Percentiles rank a stretch among this genome's conserved stretches.
Conservation (phyloP, 1,140 invertebrate species). For the Trachymyrmex cornetzi region DNA sequence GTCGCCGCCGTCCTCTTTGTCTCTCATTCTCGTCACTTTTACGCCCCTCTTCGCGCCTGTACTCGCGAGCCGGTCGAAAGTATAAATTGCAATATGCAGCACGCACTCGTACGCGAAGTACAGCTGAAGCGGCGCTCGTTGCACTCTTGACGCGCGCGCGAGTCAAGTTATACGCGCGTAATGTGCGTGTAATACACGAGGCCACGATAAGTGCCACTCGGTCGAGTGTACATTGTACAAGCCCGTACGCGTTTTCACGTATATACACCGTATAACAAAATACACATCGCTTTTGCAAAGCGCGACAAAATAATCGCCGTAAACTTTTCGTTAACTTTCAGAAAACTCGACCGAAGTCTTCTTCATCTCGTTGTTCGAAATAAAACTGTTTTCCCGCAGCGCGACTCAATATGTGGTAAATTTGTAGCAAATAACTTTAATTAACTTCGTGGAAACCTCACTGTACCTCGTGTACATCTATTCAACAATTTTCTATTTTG, state of each 20-base stretch:
- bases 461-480: background rate
- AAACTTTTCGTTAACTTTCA: constrained; percentile 26
- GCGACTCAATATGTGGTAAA: background rate
- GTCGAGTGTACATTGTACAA: constrained; percentile 70
- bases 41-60: background rate
- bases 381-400: background rate
- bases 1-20: background rate
- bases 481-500: constrained; percentile 1
- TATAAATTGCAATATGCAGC: constrained; percentile 73
- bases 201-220: constrained; percentile 71
- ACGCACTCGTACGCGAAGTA: constrained; percentile 66
- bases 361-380: too few relatives aligned
- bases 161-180: constrained; percentile 77
- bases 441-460: background rate
- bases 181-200: constrained; percentile 73
- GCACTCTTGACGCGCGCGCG: constrained; percentile 67
- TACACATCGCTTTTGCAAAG: constrained; percentile 22
- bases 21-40: constrained; percentile 1
- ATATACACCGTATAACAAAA: constrained; percentile 36
- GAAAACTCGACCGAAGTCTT: background rate
- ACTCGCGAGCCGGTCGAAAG: constrained; percentile 59
- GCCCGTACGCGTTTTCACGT: constrained; percentile 26
- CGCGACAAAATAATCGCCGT: constrained; percentile 9
- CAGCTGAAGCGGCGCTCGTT: constrained; percentile 67
- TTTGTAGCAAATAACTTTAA: background rate